Percentiles rank a stretch among this genome's conserved stretches.
These are phyloP conservation scores for Yasuhikotakia modesta DNA, from an alignment of 2,797 vertebrate genomes.

Conservation along the genomic window DNA sequence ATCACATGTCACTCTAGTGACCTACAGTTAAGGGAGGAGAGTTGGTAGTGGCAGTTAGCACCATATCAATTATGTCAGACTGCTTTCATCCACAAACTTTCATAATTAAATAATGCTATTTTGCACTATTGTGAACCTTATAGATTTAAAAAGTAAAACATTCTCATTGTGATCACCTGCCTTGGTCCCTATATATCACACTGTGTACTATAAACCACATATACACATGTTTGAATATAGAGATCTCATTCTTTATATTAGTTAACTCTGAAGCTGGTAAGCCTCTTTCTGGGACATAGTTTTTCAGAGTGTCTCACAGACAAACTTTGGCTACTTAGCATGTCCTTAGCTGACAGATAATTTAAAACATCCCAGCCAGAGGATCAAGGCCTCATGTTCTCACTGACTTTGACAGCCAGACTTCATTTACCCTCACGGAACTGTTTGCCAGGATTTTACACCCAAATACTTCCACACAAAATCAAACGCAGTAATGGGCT, in stretches of 20 bases:
- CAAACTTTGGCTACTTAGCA: constrained; percentile 30
- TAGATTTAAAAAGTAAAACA: too few species aligned
- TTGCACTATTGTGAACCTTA: too few species aligned
- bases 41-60: too few species aligned
- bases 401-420: neutral
- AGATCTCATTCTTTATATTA: neutral
- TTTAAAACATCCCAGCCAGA: constrained; percentile 25
- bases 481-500: neutral
- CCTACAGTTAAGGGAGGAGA: too few species aligned
- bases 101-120: too few species aligned
- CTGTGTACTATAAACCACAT: too few species aligned
- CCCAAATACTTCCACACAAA: neutral
- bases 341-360: constrained; percentile 21
- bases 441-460: constrained; percentile 2
- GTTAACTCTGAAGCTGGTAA: neutral
- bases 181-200: neutral
- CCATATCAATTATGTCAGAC: too few species aligned
- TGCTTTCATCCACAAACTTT: too few species aligned
- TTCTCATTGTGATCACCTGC: too few species aligned
- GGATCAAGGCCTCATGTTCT: constrained; percentile 4
- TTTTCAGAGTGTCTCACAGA: neutral
- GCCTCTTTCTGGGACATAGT: neutral
- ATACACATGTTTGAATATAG: constrained; percentile 3
- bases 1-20: too few species aligned
- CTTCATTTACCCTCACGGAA: constrained; percentile 5